Evolutionary conservation across 2,797 vertebrate species (phyloP), one percentile per base, ranked within the genome.

Genomic region (Astyanax mexicanus): DNA sequence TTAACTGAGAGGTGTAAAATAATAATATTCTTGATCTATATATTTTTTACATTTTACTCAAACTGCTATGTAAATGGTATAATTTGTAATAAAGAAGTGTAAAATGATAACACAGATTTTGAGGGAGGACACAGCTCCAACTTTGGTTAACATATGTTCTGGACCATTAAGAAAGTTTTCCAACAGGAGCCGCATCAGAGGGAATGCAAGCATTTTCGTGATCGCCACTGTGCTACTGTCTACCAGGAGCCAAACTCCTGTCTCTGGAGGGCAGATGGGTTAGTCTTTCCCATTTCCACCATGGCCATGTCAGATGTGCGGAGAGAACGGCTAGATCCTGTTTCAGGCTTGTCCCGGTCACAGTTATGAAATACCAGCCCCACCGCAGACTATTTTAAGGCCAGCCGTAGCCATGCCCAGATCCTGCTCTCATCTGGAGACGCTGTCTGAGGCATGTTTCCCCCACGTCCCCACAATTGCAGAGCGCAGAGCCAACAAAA

Each of bases 301-400:
- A 85, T 65, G 47, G 37, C 47, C 23, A 64, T 82, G 78, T 88
- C 84, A 88, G 78, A 84, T 73, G 27, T 81, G 77, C 45, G 86
- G 72, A 35, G 77, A 83, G 54, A 71, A 77, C 17, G 54, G 58
- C 76, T 55, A 47, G 81, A 86, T 87, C 83, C 51, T 52, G 79
- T 81, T 72, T 77, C 78, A 79, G 77, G 84, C 83, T 78, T 80
- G 69, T 85, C 81, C 86, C 82, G 85, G 84, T 89, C 89, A 81
- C 87, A 88, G 89, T 89, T 90, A 88, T 77, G 83, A 86, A 86
- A 88, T 86, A 88, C 83, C 84, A 86, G 60, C 67, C 60, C 82
- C 83, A 82, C 89, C 80, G 5, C 83, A 78, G 49, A 77, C 84
- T 92, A 91, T 89, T 91, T 92, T 88, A 89, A 90, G 85, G 77